These are phyloP conservation scores for Argyra leucocephala DNA, from an alignment of 2,888 invertebrate species.

Conservation along the genomic window DNA sequence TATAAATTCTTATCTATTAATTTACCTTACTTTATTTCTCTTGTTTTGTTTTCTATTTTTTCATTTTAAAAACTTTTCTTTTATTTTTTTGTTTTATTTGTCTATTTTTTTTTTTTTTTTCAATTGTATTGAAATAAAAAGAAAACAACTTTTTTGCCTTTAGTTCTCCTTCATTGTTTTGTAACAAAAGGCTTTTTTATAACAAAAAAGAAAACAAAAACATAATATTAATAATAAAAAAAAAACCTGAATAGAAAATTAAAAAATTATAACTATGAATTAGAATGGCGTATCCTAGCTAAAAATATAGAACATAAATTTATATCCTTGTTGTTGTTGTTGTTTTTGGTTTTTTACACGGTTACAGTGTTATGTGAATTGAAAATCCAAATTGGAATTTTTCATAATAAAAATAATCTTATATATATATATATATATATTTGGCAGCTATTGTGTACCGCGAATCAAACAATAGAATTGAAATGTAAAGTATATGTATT, in stretches of 20 bases:
- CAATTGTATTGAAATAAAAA: too few species aligned
- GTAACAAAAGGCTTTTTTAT: not conserved
- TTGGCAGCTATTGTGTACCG: too few species aligned
- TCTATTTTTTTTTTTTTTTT: not conserved
- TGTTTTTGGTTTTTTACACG: too few species aligned
- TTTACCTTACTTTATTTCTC: not conserved
- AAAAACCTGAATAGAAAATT: slow-evolving; percentile 1
- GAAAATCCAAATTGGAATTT: not conserved
- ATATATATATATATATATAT: too few species aligned
- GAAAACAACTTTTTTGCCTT: not conserved
- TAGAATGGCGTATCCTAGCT: not conserved
- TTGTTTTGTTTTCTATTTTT: not conserved
- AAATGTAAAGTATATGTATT: too few species aligned
- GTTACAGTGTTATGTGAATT: not conserved
- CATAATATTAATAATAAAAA: too few species aligned
- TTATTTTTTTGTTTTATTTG: not conserved
- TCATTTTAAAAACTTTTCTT: not conserved
- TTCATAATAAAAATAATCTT: not conserved
- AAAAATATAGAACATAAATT: not conserved
- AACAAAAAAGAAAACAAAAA: not conserved
- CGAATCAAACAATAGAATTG: too few species aligned
- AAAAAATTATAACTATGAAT: not conserved
- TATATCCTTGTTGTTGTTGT: too few species aligned
- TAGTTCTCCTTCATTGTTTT: not conserved
- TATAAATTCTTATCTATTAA: not conserved